These are phyloP conservation scores for Lytechinus pictus DNA, from an alignment of 35 echinoderm and acorn worm species.

Conservation along the genomic window DNA sequence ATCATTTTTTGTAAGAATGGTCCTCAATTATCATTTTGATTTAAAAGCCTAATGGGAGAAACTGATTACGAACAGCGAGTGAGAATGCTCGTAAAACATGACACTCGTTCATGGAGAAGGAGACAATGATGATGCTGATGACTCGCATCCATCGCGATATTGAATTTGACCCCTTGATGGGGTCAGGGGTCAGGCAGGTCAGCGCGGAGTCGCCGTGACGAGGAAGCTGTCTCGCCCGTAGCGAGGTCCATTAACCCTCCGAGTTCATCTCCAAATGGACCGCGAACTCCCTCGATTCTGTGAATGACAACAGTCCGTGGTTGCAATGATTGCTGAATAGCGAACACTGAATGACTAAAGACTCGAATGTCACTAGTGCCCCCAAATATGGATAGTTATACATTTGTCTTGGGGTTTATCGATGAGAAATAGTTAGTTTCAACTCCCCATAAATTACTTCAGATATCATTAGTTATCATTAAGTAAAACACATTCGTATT, in stretches of 20 bases:
- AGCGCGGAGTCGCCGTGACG: constrained; percentile 38
- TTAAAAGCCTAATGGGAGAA: not conserved
- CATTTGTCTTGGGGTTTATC: too few species aligned
- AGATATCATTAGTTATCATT: too few species aligned
- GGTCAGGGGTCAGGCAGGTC: constrained; percentile 28
- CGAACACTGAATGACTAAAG: not conserved
- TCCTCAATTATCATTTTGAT: not conserved
- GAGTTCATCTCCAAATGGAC: constrained; percentile 40
- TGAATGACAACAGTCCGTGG: not conserved
- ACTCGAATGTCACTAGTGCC: too few species aligned
- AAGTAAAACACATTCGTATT: too few species aligned
- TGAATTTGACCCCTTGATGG: constrained; percentile 44
- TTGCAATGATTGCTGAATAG: not conserved
- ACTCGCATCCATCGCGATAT: constrained; percentile 34
- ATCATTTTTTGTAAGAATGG: not conserved
- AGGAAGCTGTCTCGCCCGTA: constrained; percentile 55
- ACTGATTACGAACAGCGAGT: not conserved
- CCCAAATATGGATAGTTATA: too few species aligned
- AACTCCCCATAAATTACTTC: too few species aligned
- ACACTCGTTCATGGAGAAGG: not conserved
- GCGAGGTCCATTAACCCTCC: constrained; percentile 48
- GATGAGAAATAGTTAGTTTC: too few species aligned
- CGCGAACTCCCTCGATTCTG: constrained; percentile 25
- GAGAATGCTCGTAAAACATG: not conserved
- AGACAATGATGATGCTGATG: constrained; percentile 21